Evolutionary conservation across 2,888 invertebrate genomes (phyloP).

Genomic region (Bruchidius siliquastri): DNA sequence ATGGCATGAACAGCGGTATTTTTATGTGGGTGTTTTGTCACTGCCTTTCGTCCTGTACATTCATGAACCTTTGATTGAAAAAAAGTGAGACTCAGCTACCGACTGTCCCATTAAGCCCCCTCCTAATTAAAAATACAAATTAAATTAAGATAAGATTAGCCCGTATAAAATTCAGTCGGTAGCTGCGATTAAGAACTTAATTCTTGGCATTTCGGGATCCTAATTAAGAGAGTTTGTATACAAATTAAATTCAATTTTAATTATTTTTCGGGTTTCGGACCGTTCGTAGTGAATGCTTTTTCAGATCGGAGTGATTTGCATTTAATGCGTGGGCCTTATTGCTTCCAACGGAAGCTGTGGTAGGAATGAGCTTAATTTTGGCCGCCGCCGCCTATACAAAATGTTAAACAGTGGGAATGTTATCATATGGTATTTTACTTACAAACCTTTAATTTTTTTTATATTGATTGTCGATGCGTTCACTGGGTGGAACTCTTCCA

Average conservation of each 20-base stretch:
- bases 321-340: not conserved
- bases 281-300: not conserved
- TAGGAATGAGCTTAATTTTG: not conserved
- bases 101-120: slow-evolving; percentile 20
- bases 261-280: not conserved
- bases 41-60: not conserved
- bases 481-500: too few species aligned
- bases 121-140: slow-evolving; percentile 40
- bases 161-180: slow-evolving; percentile 27
- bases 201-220: slow-evolving; percentile 32
- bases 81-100: not conserved
- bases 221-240: slow-evolving; percentile 37
- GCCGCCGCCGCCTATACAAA: too few species aligned
- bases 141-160: slow-evolving; percentile 34
- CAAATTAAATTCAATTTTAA: slow-evolving; percentile 30
- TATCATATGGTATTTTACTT: too few species aligned
- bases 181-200: slow-evolving; percentile 37
- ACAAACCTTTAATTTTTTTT: too few species aligned
- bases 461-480: too few species aligned
- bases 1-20: not conserved
- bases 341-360: not conserved
- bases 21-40: not conserved
- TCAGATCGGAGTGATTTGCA: not conserved
- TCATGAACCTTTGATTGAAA: not conserved
- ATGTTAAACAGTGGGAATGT: too few species aligned